These are phyloP conservation scores for Scolopax bukidnonensis DNA, from an alignment of 2,797 vertebrate species.

Conservation along the genomic window DNA sequence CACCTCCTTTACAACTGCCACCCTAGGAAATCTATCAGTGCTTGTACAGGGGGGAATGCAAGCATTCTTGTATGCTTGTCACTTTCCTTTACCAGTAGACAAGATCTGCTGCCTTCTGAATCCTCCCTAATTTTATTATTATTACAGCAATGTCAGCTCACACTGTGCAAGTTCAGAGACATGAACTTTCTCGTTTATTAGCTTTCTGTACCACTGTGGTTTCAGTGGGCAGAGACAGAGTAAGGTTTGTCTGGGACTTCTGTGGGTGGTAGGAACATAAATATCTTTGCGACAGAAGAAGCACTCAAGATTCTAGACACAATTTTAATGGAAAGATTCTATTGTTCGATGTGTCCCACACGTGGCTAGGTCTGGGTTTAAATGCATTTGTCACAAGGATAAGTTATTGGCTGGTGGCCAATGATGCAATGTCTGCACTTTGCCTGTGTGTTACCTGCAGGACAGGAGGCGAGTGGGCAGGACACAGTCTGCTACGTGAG, in stretches of 20 bases:
- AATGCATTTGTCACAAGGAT: neutral
- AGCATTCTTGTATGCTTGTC: neutral
- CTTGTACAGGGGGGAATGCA: neutral
- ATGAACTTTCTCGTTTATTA: neutral
- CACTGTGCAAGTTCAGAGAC: neutral
- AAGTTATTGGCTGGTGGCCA: neutral
- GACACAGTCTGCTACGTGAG: neutral
- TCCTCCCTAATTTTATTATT: neutral
- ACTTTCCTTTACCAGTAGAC: neutral
- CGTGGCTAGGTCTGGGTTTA: neutral
- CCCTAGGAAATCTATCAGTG: neutral
- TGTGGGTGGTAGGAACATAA: neutral
- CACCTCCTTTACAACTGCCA: neutral
- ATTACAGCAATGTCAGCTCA: neutral
- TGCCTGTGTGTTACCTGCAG: neutral
- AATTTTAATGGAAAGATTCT: neutral
- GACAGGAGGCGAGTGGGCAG: neutral
- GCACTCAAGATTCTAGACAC: neutral
- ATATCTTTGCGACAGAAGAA: neutral
- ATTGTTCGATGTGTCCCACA: neutral
- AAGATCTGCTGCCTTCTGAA: neutral
- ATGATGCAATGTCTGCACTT: fast-evolving
- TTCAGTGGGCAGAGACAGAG: neutral
- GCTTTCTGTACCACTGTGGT: neutral
- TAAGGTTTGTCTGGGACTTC: neutral